Evolutionary conservation across 2,113 vertebrate species (phyloP).

Genomic region (Chlorocebus sabaeus): DNA sequence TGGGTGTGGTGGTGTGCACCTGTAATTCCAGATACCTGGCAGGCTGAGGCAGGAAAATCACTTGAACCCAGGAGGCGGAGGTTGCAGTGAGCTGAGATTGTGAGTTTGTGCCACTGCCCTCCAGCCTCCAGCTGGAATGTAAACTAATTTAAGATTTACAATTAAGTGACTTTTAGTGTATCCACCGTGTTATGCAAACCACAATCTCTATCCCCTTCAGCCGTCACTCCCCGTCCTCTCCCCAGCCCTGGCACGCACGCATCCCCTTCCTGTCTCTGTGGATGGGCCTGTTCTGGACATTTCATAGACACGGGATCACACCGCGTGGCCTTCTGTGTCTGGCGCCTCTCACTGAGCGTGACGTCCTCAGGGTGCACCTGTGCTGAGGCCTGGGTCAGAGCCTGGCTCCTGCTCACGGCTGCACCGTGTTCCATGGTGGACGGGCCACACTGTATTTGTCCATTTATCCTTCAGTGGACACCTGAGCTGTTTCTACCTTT

Average conservation of each 20-base stretch:
- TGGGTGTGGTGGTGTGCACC: no score
- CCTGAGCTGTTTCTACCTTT: accelerated
- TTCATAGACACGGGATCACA: accelerated
- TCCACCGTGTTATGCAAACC: no score
- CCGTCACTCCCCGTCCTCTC: not conserved
- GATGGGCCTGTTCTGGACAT: not conserved
- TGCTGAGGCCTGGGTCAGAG: accelerated
- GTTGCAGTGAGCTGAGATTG: not conserved
- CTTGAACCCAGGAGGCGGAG: not conserved
- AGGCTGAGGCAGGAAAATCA: not conserved
- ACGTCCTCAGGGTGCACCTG: accelerated
- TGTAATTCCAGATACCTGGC: no score
- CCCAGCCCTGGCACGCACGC: not conserved
- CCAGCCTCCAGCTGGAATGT: no score
- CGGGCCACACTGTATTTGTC: accelerated
- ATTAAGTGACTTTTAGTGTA: no score
- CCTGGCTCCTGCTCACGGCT: not conserved
- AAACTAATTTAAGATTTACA: no score
- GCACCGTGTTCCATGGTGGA: accelerated
- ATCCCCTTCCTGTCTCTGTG: not conserved
- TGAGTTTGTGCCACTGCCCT: no score
- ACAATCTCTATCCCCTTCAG: accelerated
- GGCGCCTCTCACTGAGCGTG: accelerated
- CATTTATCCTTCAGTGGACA: accelerated
- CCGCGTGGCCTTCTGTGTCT: not conserved